Conservation (phyloP, 2,797 vertebrate genomes). For the Sebastolobus alascanus region DNA sequence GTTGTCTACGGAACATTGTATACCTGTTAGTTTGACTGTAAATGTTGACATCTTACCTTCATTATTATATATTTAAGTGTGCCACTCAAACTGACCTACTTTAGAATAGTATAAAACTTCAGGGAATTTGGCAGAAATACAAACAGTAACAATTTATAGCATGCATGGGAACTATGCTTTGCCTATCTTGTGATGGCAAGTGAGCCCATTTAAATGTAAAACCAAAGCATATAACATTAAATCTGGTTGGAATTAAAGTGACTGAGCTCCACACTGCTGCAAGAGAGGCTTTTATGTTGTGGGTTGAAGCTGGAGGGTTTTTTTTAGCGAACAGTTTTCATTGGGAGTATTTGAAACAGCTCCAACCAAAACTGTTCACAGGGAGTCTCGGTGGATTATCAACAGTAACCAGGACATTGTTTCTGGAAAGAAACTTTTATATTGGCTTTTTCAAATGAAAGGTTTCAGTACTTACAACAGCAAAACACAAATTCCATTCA, state of each 20-base stretch:
- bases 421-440: constrained; percentile 21
- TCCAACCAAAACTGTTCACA: constrained; percentile 33
- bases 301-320: constrained; percentile 18
- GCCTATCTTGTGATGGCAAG: background rate
- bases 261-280: constrained; percentile 11
- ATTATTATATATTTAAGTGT: background rate
- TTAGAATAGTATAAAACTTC: background rate
- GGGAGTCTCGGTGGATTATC: constrained; percentile 33
- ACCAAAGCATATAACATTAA: constrained; percentile 16
- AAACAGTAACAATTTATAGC: background rate
- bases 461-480: constrained; percentile 1
- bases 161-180: background rate
- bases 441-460: constrained; percentile 4
- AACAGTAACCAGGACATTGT: constrained; percentile 25
- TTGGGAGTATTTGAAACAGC: constrained; percentile 20
- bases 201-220: constrained; percentile 7
- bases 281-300: constrained; percentile 25
- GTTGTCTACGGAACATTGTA: background rate
- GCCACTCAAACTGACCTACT: background rate
- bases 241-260: constrained; percentile 27
- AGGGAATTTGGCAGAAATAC: constrained; percentile 2
- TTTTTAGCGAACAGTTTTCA: constrained; percentile 24
- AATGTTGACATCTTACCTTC: background rate
- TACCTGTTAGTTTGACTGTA: background rate
- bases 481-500: background rate